Evolutionary conservation across 2,113 vertebrate genomes (phyloP).

Genomic region (Dolichallabes microphthalmus): DNA sequence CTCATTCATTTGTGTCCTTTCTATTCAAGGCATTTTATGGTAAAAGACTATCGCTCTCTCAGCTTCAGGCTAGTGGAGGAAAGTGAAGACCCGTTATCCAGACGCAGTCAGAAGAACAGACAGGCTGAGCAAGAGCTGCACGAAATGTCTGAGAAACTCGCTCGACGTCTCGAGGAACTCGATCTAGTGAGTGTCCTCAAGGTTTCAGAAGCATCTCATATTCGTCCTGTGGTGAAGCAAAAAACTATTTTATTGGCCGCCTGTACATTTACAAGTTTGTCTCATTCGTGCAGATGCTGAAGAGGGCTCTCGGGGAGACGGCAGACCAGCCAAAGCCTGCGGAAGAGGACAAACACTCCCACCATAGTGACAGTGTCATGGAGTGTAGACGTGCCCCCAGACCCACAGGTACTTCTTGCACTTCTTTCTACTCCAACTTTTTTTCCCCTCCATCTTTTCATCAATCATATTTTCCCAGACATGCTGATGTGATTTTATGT

Average conservation of each 20-base stretch:
- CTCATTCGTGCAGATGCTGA: constrained; percentile 79
- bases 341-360: constrained; percentile 79
- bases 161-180: constrained; percentile 79
- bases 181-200: constrained; percentile 74
- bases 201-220: background rate
- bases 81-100: constrained; percentile 60
- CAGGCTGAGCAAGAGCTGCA: constrained; percentile 77
- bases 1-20: background rate
- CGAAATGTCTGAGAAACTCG: constrained; percentile 81
- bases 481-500: background rate
- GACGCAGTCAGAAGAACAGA: constrained; percentile 67
- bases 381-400: constrained; percentile 66
- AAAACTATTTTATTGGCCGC: background rate
- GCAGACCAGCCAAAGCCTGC: constrained; percentile 53
- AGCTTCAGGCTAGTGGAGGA: constrained; percentile 31
- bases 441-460: background rate
- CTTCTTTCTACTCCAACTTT: background rate
- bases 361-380: constrained; percentile 82
- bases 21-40: background rate
- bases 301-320: constrained; percentile 74
- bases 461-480: background rate
- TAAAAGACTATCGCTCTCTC: background rate
- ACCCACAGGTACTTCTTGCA: constrained; percentile 67
- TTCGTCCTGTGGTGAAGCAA: background rate
- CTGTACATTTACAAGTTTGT: background rate